Base-by-base conservation (phyloP, 1,140 invertebrate species). In the Rhynchophorus ferrugineus region DNA sequence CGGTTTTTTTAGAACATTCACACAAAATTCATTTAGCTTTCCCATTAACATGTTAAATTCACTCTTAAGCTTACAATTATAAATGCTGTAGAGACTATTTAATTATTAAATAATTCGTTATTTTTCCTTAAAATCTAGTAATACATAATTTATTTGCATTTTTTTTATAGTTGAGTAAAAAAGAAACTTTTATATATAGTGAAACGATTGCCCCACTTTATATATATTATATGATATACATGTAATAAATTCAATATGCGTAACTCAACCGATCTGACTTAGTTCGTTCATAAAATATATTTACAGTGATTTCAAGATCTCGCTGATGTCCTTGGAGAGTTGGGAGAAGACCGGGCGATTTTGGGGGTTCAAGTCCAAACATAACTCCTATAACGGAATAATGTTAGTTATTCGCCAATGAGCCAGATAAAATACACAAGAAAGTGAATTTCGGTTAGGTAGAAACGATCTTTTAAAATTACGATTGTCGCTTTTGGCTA, bases 221-320 rank as follows among this genome's bases (percentile, higher is more conserved):
- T n/a, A n/a, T n/a, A n/a, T n/a, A n/a, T n/a, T n/a, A n/a, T n/a
- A n/a, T n/a, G n/a, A n/a, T n/a, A n/a, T n/a, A n/a, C n/a, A 2
- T 16, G 1, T 48, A 47, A 37, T 33, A 37, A 39, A 36, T 37
- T 16, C 14, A n/a, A n/a, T n/a, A n/a, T n/a, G n/a, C n/a, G n/a
- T n/a, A 54, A 36, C 33, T 34, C 35, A 29, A 37, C 33, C 44
- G 39, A 50, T 56, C 54, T 60, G 55, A 58, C 61, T 61, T 59
- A 43, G 37, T 37, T 49, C 14, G 19, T 35, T 48, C 42, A 41
- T 8, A 38, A 45, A 16, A 19, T 37, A 44, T 64, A 63, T 68
- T 66, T 64, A 69, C 65, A 69, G 61, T 20, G 57, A 63, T 44
- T 68, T 68, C 14, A 69, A 54, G 20, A 64, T 49, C 41, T 67